These are phyloP conservation scores for Cantharis rufa DNA, from an alignment of 2,888 invertebrate genomes.

Conservation along the genomic window DNA sequence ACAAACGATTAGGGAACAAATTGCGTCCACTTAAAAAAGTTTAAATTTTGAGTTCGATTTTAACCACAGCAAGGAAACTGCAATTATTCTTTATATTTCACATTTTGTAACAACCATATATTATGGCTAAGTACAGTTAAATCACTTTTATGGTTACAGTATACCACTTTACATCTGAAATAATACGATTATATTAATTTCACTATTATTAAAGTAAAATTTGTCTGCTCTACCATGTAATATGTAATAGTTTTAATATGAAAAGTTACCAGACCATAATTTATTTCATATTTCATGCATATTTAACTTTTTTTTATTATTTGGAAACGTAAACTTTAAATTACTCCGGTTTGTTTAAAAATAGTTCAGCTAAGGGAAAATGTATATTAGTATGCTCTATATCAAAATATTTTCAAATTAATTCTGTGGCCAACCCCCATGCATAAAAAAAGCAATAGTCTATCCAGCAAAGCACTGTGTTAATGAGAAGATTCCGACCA, in stretches of 20 bases:
- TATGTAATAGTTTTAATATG: background rate
- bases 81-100: background rate
- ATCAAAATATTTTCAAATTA: background rate
- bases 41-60: background rate
- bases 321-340: background rate
- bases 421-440: background rate
- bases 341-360: background rate
- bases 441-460: too few species aligned
- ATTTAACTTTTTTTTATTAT: background rate
- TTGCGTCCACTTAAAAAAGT: background rate
- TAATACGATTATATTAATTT: background rate
- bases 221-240: background rate
- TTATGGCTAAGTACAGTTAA: background rate
- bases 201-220: background rate
- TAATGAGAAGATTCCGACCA: too few species aligned
- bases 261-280: background rate
- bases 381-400: too few species aligned
- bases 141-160: conserved; percentile 1
- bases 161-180: background rate
- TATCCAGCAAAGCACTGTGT: too few species aligned
- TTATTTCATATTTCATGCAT: background rate
- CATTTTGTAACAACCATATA: background rate
- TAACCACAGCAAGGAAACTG: background rate
- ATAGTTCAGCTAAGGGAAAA: background rate
- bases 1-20: background rate